Evolutionary conservation across 2,113 vertebrate genomes (phyloP), one percentile per base, ranked within the genome.

Genomic region (Morone saxatilis): DNA sequence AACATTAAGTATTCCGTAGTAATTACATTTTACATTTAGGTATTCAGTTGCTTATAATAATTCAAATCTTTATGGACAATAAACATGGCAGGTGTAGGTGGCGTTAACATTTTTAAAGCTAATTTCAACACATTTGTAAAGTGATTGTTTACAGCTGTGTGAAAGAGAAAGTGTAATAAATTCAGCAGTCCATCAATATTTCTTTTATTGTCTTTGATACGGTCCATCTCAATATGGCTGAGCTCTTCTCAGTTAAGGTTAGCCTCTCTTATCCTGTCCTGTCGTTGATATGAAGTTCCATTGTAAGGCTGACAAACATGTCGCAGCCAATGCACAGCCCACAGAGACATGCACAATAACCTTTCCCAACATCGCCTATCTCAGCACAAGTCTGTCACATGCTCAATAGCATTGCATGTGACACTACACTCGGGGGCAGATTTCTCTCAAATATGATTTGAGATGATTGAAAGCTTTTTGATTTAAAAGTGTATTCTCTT

Each of bases 391-490:
- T 94, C 93, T 96, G 96, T 98, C 96, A 97, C 96, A 97, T 94
- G 96, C 96, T 97, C 96, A 93, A 95, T 96, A 95, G 94, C 96
- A 97, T 97, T 96, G 94, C 95, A 96, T 96, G 94, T 96, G 96
- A 96, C 95, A 94, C 95, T 94, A 95, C 92, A 95, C 95, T 96
- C 91, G 90, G 89, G 94, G 96, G 95, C 95, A 96, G 95, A 96
- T 96, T 96, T 96, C 95, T 96, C 94, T 95, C 94, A 97, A 98
- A 99, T 97, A 97, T 96, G 96, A 97, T 98, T 98, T 97, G 95
- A 96, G 96, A 97, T 98, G 98, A 99, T 98, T 99, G 98, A 99
- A 99, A 98, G 96, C 95, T 96, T 98, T 99, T 99, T 99, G 97
- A 99, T 99, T 98, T 97, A 95, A 95, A 97, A 98, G 98, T 98